Conservation (phyloP, 2,888 invertebrate species). For the Kryphioiulus occultus region DNA sequence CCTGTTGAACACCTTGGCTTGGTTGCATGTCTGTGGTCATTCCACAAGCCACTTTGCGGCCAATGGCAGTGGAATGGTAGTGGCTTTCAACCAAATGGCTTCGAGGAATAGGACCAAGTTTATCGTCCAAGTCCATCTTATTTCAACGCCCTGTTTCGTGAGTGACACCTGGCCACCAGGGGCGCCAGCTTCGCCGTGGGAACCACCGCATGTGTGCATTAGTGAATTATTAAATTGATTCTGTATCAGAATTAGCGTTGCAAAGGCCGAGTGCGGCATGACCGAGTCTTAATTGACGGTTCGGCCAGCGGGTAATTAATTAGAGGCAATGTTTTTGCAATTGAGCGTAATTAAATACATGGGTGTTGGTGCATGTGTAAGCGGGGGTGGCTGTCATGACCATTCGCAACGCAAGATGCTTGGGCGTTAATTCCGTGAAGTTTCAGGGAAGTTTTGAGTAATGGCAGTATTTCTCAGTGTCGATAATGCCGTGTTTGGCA, state of each 20-base stretch:
- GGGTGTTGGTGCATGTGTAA: not conserved
- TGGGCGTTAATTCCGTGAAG: not conserved
- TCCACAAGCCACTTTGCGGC: not conserved
- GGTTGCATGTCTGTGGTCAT: not conserved
- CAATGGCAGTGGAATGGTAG: not conserved
- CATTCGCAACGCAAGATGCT: not conserved
- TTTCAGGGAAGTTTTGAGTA: not conserved
- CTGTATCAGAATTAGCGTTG: slow-evolving; percentile 22
- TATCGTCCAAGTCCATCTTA: not conserved
- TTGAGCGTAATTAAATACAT: not conserved
- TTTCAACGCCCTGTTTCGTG: not conserved
- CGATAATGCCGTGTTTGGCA: not conserved
- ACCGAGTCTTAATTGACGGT: not conserved
- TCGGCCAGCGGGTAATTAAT: not conserved
- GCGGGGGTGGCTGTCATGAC: not conserved
- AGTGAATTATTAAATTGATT: slow-evolving; percentile 31
- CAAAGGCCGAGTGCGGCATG: not conserved
- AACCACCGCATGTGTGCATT: not conserved
- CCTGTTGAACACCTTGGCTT: not conserved
- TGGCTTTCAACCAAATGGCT: not conserved
- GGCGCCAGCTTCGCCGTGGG: slow-evolving; percentile 7
- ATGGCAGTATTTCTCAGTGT: not conserved
- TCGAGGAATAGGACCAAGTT: not conserved
- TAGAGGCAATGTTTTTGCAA: not conserved
- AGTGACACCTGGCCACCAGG: not conserved